Base-by-base conservation (phyloP, 2,888 invertebrate genomes). In the Lepeophtheirus nordmannii region DNA sequence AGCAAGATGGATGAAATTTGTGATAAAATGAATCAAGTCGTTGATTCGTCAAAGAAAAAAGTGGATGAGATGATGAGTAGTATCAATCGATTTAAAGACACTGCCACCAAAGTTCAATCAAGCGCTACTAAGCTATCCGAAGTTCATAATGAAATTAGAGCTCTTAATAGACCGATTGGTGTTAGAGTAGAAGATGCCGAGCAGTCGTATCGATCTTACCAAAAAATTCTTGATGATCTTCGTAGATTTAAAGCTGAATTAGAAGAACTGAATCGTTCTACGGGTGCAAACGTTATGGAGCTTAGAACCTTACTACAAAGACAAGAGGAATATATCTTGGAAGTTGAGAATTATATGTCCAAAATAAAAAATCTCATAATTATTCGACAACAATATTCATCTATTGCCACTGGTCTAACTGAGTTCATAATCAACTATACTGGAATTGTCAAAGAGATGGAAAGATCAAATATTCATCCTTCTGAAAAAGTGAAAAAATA, bases 401-500 rank as follows among this genome's bases (percentile, higher is more conserved):
- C 86, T 0, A 78, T 91, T 7, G 83, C 91, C 9, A 87, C 87
- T 62, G 90, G 91, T 76, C 90, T 92, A 37, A 85, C 85, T 74
- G 86, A 85, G 1, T 91, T 91, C 71, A 87, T 91, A 67, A 81
- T 86, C 41, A 89, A 88, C 73, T 89, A 90, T 73, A 88, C 87
- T 0, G 87, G 87, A 72, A 82, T 89, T 1, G 85, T 90, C 0
- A 79, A 84, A 11, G 88, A 89, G 71, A 88, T 92, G 69, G 90
- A 91, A 74, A 85, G 84, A 73, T 85, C 87, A 0, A 86, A 85
- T 12, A 85, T 85, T 65, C 83, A 87, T 0, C 81, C 87, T 11
- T 86, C 89, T 74, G 89, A 89, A 57, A 90, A 89, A 74, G 89
- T 92, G 64, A 86, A 85, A 72, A 83, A 85, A 65, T 91, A 90